Evolutionary conservation across 2,113 vertebrate species (phyloP).

Genomic region (Pristiophorus japonicus): DNA sequence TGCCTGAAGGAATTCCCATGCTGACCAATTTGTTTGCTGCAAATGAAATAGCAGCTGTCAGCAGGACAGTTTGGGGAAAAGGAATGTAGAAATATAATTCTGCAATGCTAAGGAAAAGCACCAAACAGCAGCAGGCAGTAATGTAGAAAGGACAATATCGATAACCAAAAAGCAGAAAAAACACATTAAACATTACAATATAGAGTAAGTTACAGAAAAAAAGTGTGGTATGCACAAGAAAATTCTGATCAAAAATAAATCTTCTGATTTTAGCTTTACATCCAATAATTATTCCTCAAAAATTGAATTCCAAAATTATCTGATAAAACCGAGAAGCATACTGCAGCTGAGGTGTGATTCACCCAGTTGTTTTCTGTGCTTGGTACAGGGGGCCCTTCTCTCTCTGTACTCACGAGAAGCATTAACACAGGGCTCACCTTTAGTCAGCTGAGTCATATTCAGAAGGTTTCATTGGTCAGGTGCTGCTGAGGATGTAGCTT

Average conservation of each 20-base stretch:
- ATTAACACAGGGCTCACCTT: neutral
- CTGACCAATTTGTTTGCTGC: neutral
- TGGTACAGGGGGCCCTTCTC: neutral
- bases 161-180: neutral
- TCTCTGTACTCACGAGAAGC: neutral
- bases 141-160: neutral
- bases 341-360: neutral
- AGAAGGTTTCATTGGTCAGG: neutral
- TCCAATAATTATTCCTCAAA: neutral
- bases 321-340: neutral
- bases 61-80: neutral
- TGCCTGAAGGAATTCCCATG: neutral
- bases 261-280: neutral
- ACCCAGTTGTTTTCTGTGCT: neutral
- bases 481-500: neutral
- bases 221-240: neutral
- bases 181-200: neutral
- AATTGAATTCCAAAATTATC: neutral
- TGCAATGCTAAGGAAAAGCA: neutral
- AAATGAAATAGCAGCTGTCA: slow-evolving; percentile 8
- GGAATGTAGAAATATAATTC: neutral
- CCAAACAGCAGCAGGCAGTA: no score
- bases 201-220: neutral
- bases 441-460: neutral
- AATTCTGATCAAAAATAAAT: neutral